Evolutionary conservation across 1,140 invertebrate genomes (phyloP), one percentile per base, ranked within the genome.

Genomic region (Anoplophora glabripennis): DNA sequence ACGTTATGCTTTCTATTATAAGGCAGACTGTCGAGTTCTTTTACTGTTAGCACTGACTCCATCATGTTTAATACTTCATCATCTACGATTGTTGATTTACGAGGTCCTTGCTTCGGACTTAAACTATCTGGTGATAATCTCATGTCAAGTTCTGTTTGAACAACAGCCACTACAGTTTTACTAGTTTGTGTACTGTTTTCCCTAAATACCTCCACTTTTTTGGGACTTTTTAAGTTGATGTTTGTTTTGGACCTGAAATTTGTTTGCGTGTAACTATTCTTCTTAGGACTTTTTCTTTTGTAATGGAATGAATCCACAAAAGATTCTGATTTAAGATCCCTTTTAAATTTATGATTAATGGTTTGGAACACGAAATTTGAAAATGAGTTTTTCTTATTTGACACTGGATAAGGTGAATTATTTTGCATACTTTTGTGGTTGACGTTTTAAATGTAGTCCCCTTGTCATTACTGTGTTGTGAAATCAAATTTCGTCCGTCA

Each of bases 121-220:
- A 68, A 57, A 62, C 64, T 68, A 63, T 68, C 66, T 12, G 64
- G 64, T 11, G 64, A 58, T 46, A 67, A 60, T 9, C 28, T 42
- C 34, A 38, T 35, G n/a, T 48, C 40, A 28, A 18, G 33, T 14
- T 59, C 37, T n/a, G 8, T 17, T 37, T 44, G 14, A 46, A 63
- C 57, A 34, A 64, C 5, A 5, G 63, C 44, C 9, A 67, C 58
- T 10, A 69, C 61, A 17, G 68, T 70, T 55, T 69, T 69, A 52
- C 68, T 68, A 3, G 70, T 72, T 57, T 72, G 70, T 12, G 70
- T 72, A 34, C 53, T 53, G 9, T 47, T 42, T 9, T 69, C 62
- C 35, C 52, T 40, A 12, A 40, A 10, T 11, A 40, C 18, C 35
- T 42, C 34, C 12, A 53, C 14, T 40, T 40, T 48, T 55, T 40